Evolutionary conservation across 2,888 invertebrate species (phyloP).

Genomic region (Yponomeuta cagnagella): DNA sequence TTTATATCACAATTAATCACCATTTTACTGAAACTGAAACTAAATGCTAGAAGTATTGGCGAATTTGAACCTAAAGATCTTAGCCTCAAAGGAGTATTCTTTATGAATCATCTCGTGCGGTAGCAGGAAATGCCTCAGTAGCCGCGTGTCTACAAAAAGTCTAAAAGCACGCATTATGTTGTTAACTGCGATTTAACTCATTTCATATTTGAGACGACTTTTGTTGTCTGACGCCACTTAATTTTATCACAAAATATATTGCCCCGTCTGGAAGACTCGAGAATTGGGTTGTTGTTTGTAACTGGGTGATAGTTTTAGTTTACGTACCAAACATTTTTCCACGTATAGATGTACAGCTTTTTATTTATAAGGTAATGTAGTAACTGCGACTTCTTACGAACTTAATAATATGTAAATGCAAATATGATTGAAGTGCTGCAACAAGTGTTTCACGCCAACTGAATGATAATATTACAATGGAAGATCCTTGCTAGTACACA

Average conservation of each 20-base stretch:
- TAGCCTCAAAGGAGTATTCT: background rate
- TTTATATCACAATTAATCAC: conserved; percentile 72
- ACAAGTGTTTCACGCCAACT: background rate
- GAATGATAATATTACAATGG: background rate
- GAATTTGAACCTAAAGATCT: conserved; percentile 25
- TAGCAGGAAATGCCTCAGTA: conserved; percentile 70
- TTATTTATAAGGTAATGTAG: background rate
- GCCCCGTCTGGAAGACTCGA: background rate
- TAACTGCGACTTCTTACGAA: background rate
- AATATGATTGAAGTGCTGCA: background rate
- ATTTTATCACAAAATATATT: conserved; percentile 55
- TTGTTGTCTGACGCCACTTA: conserved; percentile 57
- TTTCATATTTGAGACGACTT: conserved; percentile 67
- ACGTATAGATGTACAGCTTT: background rate
- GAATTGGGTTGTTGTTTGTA: conserved; percentile 24
- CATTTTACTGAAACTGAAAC: conserved; percentile 43
- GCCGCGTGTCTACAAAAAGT: conserved; percentile 57
- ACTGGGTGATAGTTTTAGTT: background rate
- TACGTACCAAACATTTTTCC: background rate
- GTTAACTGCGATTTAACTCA: conserved; percentile 70
- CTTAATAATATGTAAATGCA: background rate
- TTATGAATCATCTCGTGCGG: conserved; percentile 30
- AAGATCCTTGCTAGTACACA: background rate
- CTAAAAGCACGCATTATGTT: conserved; percentile 66
- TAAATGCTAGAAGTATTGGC: background rate